phyloP scores from a whole-genome alignment of 2,888 invertebrate genomes.

The Callyntrura sp. region DNA sequence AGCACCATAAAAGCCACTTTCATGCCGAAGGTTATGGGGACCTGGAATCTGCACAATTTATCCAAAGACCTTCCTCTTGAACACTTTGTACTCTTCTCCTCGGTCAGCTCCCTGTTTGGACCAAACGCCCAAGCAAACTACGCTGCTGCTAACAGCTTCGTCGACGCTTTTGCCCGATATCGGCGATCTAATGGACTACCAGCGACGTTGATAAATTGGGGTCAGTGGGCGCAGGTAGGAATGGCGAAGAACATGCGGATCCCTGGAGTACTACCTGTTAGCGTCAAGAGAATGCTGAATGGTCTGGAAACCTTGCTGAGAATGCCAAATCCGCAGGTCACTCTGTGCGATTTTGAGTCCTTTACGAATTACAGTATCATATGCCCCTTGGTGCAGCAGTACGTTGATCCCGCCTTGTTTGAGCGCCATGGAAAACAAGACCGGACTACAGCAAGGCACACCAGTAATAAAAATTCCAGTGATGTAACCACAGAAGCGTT shows the following conservation, averaged over 20 bases:
- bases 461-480: not conserved
- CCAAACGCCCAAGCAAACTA: constrained; percentile 62
- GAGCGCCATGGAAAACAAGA: not conserved
- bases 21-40: constrained; percentile 68
- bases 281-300: constrained; percentile 1
- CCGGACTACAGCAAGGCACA: not conserved
- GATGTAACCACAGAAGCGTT: too few relatives aligned
- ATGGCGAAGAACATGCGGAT: not conserved
- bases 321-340: not conserved
- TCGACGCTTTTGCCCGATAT: constrained; percentile 70
- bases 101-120: constrained; percentile 53
- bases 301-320: not conserved
- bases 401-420: not conserved
- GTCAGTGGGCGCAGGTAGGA: constrained; percentile 52
- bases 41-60: constrained; percentile 72
- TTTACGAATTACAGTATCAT: constrained; percentile 69
- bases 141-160: constrained; percentile 72
- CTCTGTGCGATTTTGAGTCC: constrained; percentile 71
- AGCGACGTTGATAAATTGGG: constrained; percentile 70
- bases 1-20: constrained; percentile 53
- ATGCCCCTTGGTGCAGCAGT: not conserved
- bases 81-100: constrained; percentile 74
- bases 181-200: constrained; percentile 56
- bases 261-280: not conserved
- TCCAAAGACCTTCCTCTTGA: constrained; percentile 55